These are phyloP conservation scores for Morus bassanus DNA, from an alignment of 2,797 vertebrate species.

Conservation along the genomic window DNA sequence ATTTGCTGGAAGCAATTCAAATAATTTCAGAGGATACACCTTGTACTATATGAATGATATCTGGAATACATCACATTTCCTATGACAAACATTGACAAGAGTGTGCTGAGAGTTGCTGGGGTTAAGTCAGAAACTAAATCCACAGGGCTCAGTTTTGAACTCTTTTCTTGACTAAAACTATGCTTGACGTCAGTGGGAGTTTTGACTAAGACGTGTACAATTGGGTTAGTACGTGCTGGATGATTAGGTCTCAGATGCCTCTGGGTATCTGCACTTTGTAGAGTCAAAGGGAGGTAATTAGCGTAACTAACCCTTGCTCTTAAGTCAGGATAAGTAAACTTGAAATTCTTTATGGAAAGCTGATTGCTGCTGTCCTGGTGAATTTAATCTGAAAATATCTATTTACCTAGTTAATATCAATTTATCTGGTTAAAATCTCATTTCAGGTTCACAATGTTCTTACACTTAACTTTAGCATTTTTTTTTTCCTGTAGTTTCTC, in stretches of 20 bases:
- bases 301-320: not conserved
- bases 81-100: constrained; percentile 13
- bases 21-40: not conserved
- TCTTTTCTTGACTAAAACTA: not conserved
- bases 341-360: not conserved
- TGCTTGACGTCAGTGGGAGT: not conserved
- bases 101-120: not conserved
- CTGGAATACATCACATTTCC: constrained; percentile 14
- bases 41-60: not conserved
- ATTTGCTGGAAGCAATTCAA: not conserved
- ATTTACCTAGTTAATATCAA: not conserved
- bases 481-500: not conserved
- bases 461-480: not conserved
- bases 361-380: not conserved
- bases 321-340: not conserved
- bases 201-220: not conserved
- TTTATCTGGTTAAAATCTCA: not conserved
- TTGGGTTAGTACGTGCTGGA: not conserved
- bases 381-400: not conserved
- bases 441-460: not conserved
- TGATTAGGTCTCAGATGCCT: not conserved
- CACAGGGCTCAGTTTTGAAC: not conserved
- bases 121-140: not conserved
- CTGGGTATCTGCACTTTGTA: not conserved
- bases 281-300: not conserved